Evolutionary conservation across 2,797 vertebrate genomes (phyloP).

Genomic region (Luscinia luscinia): DNA sequence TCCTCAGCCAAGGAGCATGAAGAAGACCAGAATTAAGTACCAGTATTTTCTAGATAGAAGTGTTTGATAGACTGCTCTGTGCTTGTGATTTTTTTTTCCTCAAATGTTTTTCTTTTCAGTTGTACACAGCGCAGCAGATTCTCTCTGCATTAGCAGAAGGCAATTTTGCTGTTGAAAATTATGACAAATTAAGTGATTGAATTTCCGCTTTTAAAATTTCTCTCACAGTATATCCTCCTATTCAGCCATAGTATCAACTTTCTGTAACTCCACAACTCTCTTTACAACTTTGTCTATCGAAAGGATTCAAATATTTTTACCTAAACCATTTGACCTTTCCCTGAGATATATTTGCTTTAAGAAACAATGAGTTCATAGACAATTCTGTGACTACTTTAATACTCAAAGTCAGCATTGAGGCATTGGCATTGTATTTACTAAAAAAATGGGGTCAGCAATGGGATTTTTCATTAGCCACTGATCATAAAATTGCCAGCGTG

Average conservation of each 20-base stretch:
- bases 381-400: background rate
- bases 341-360: constrained; percentile 45
- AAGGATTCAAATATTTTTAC: constrained; percentile 13
- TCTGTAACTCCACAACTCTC: background rate
- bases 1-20: constrained; percentile 63
- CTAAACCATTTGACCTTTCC: constrained; percentile 34
- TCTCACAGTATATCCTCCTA: background rate
- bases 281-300: background rate
- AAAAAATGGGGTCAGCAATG: constrained; percentile 23
- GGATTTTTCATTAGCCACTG: constrained; percentile 10
- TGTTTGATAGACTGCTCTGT: constrained; percentile 33
- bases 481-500: constrained; percentile 1
- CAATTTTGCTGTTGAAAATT: constrained; percentile 16
- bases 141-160: background rate
- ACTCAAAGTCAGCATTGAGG: background rate
- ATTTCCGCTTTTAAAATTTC: background rate
- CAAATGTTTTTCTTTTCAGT: constrained; percentile 23
- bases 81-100: background rate
- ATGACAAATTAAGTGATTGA: background rate
- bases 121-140: background rate
- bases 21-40: constrained; percentile 62
- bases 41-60: constrained; percentile 54
- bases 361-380: constrained; percentile 7
- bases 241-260: background rate
- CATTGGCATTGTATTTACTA: constrained; percentile 4